These are phyloP conservation scores for Andrena minutula DNA, from an alignment of 2,888 invertebrate species.

Conservation along the genomic window DNA sequence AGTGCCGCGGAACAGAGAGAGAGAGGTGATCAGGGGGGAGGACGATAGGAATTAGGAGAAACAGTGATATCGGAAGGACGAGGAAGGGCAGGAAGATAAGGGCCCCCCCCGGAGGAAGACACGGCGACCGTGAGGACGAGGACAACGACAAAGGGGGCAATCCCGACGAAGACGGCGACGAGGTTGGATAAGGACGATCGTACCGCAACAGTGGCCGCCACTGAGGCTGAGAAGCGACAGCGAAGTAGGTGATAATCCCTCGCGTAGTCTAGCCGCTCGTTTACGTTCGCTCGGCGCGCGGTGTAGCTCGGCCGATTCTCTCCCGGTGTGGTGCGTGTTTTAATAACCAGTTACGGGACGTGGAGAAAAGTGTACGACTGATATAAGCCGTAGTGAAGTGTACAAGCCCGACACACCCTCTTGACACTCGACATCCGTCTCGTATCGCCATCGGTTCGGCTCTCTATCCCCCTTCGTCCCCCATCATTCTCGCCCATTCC, in stretches of 20 bases:
- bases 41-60: slow-evolving; percentile 18
- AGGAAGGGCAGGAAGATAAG: slow-evolving; percentile 10
- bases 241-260: slow-evolving; percentile 66
- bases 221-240: slow-evolving; percentile 60
- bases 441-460: slow-evolving; percentile 71
- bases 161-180: slow-evolving; percentile 47
- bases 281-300: slow-evolving; percentile 53
- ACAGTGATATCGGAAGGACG: slow-evolving; percentile 27
- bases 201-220: slow-evolving; percentile 61
- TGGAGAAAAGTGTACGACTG: slow-evolving; percentile 66
- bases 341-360: slow-evolving; percentile 61
- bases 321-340: slow-evolving; percentile 68
- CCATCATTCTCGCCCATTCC: slow-evolving; percentile 40
- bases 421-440: slow-evolving; percentile 79
- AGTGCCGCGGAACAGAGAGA: slow-evolving; percentile 26
- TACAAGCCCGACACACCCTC: slow-evolving; percentile 78
- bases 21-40: slow-evolving; percentile 18
- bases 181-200: slow-evolving; percentile 59
- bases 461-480: slow-evolving; percentile 61
- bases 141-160: slow-evolving; percentile 57
- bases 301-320: slow-evolving; percentile 63
- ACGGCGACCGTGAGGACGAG: slow-evolving; percentile 37
- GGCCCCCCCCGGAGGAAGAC: slow-evolving; percentile 2
- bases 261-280: slow-evolving; percentile 58
- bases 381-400: slow-evolving; percentile 69